Percentiles rank a stretch among this genome's conserved stretches.
phyloP scores from a whole-genome alignment of 2,797 vertebrate genomes.

The Nothura maculosa region DNA sequence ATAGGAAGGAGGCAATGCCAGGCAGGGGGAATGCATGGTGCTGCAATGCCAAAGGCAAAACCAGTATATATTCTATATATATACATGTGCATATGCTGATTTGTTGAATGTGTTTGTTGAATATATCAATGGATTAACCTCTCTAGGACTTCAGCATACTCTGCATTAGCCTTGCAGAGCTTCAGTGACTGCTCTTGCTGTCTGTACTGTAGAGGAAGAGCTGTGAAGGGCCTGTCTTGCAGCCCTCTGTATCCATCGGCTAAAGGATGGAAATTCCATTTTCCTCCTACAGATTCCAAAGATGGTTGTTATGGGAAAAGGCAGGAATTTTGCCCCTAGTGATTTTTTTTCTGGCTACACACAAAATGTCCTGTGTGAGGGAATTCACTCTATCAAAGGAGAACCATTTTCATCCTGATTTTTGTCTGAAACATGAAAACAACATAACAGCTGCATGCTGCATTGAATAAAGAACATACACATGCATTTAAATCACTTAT shows the following conservation, averaged over 20 bases:
- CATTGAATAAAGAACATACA: constrained; percentile 87
- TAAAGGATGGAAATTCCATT: constrained; percentile 36
- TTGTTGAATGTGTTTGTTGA: neutral
- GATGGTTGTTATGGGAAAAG: constrained; percentile 28
- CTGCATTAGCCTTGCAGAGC: constrained; percentile 7
- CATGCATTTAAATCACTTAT: constrained; percentile 88
- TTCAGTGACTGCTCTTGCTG: neutral
- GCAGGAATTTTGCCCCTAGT: constrained; percentile 25
- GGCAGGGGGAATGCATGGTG: neutral
- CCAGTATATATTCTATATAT: neutral
- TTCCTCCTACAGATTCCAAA: neutral
- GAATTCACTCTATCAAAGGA: constrained; percentile 71
- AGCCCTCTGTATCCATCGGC: neutral
- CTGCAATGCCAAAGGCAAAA: neutral
- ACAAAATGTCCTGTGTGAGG: constrained; percentile 56
- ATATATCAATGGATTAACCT: constrained; percentile 24
- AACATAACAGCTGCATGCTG: constrained; percentile 86
- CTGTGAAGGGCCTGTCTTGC: neutral
- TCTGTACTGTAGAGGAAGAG: neutral
- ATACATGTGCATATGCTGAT: neutral
- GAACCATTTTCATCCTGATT: constrained; percentile 82
- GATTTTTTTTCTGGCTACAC: constrained; percentile 23
- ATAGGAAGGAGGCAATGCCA: neutral
- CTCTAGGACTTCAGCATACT: constrained; percentile 16
- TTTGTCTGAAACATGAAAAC: constrained; percentile 86